Evolutionary conservation across 2,113 vertebrate species (phyloP), one percentile per base, ranked within the genome.

Genomic region (Motacilla tschutschensis): DNA sequence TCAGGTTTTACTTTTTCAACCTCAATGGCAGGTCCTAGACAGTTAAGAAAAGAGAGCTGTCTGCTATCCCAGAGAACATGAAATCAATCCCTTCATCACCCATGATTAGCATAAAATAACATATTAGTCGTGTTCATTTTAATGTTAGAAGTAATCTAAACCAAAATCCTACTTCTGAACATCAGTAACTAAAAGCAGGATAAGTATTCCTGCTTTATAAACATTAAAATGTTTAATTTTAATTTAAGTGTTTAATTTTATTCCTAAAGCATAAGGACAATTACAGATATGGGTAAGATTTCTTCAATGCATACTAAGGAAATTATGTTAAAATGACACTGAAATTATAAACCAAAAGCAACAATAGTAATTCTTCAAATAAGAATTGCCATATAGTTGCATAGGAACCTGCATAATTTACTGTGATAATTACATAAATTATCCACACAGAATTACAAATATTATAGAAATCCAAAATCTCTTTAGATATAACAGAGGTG

Each of bases 1-100:
- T 98, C 97, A 95, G 96, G 91, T 89, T 97, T 97, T 96, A 97
- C 97, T 96, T 96, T 97, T 96, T 98, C 97, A 95, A 98, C 96
- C 92, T 98, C 97, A 96, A 98, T 96, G 91, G 97, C 96, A 70
- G 97, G 97, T 96, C 97, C 97, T 98, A 96, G 94, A 96, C 91
- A 96, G 95, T 97, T 96, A 96, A 96, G 96, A 96, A 97, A 96
- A 97, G 93, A 96, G 94, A 97, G 95, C 94, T 95, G 96, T 97
- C 96, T 97, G 96, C 94, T 94, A 96, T 96, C 95, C 92, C 86
- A 95, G 93, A 93, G 91, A 95, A 95, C 84, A 95, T 38, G 73
- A 93, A 95, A 88, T 89, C 94, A 96, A 96, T 85, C 94, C 95
- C 85, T 77, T 91, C 73, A 92, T 91, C 93, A 92, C 93, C 88